Base-by-base conservation (phyloP, 2,888 invertebrate genomes). In the Ceratothoa steindachneri region DNA sequence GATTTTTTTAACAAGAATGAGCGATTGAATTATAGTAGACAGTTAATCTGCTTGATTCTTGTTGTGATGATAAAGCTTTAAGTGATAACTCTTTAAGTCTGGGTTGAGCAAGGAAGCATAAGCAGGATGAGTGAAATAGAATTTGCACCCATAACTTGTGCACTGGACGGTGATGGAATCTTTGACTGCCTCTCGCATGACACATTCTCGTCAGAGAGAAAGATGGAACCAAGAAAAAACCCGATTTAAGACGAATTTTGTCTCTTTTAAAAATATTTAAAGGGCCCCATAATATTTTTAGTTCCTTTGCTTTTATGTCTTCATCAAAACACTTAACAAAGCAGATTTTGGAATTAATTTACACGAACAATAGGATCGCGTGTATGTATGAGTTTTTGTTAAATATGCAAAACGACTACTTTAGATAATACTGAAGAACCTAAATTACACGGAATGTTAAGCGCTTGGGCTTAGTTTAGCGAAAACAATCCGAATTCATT, bases 101-200 rank as follows among this genome's bases (percentile, higher is more conserved):
- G 19, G 60, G 19, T 60, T 60, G 60, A 60, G 60, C 60, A 60
- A 60, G 24, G 27, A 24, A 60, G 19, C 22, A 60, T 60, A 24
- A 60, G 60, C 60, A 24, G 24, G 60, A 60, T 60, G 60, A 60
- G 60, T 24, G 27, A 60, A 1, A 3, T 12, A 60, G 60, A n/a
- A 60, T 1, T 60, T 7, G 22, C 60, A 24, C 19, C 24, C 27
- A n/a, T 24, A 3, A 60, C 60, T n/a, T 24, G 60, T 60, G 60
- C 60, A 60, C 19, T 60, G 60, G 60, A 60, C 60, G 60, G 60
- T 60, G n/a, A n/a, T n/a, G 60, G 60, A 60, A 24, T 60, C 22
- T 24, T 24, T 15, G 15, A 41, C 7, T 41, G 41, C 41, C 5
- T 41, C n/a, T n/a, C n/a, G n/a, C n/a, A n/a, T 51, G 52, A 51